These are phyloP conservation scores for Monochamus alternatus DNA, from an alignment of 2,888 invertebrate species.

Conservation along the genomic window DNA sequence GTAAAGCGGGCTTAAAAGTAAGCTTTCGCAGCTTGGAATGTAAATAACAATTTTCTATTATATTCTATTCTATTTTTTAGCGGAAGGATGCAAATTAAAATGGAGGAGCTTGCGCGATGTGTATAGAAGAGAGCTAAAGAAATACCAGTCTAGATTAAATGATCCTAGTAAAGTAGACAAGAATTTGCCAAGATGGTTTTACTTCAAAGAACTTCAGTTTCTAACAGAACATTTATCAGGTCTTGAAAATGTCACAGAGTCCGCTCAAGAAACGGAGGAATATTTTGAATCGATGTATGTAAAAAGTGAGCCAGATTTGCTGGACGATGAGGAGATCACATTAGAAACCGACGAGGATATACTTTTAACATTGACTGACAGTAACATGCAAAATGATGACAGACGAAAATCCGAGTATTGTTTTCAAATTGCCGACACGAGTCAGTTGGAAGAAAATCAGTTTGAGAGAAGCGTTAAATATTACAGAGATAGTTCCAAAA, in stretches of 20 bases:
- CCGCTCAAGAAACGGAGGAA: constrained; percentile 2
- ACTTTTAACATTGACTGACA: not conserved
- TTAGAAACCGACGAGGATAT: constrained; percentile 7
- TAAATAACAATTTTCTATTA: too few species aligned
- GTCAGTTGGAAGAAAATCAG: not conserved
- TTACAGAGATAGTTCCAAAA: not conserved
- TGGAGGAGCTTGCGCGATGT: constrained; percentile 25
- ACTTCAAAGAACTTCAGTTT: constrained; percentile 21
- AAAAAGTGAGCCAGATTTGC: constrained; percentile 7
- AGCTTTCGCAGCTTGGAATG: too few species aligned
- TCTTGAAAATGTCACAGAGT: not conserved
- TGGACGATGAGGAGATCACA: not conserved
- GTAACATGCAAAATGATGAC: not conserved
- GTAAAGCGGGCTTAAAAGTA: too few species aligned
- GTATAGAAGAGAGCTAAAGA: constrained; percentile 21
- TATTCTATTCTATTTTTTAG: not conserved
- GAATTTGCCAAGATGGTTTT: constrained; percentile 10
- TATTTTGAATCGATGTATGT: constrained; percentile 25
- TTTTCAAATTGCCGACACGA: not conserved
- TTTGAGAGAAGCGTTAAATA: not conserved
- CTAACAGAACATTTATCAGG: constrained; percentile 7
- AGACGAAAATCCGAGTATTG: not conserved
- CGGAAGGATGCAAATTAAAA: constrained; percentile 20
- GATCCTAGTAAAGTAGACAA: constrained; percentile 8
- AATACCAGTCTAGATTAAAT: constrained; percentile 11